Conservation (phyloP, 2,113 vertebrate genomes). For the Rhinogobius similis region DNA sequence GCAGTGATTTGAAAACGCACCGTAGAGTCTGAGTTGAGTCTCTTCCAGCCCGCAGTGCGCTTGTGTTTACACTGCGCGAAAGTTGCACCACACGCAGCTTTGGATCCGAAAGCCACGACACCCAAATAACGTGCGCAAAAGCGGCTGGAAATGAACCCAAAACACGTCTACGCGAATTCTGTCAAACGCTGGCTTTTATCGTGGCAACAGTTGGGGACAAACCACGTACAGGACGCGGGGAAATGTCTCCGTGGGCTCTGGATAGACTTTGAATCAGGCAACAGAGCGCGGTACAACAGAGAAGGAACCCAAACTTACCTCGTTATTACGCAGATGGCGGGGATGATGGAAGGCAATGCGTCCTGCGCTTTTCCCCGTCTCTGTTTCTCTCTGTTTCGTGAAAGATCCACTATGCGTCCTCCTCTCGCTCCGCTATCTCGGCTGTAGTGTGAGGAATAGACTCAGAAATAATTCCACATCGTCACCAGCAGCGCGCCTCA, state of each 20-base stretch:
- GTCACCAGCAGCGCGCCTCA: conserved; percentile 30
- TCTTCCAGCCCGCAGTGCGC: conserved; percentile 74
- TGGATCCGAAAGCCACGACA: conserved; percentile 6
- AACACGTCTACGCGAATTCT: no score
- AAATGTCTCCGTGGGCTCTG: conserved; percentile 11
- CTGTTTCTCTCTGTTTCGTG: conserved; percentile 38
- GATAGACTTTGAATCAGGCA: conserved; percentile 32
- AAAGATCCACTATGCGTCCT: conserved; percentile 45
- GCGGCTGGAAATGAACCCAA: neutral
- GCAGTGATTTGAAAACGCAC: conserved; percentile 13
- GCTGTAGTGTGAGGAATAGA: conserved; percentile 40
- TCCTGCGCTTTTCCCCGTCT: conserved; percentile 43
- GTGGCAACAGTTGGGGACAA: conserved; percentile 76
- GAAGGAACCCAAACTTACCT: conserved; percentile 63
- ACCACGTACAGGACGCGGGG: conserved; percentile 25
- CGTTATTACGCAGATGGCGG: conserved; percentile 25
- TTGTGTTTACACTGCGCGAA: conserved; percentile 65
- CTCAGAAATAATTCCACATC: conserved; percentile 71
- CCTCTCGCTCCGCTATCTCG: conserved; percentile 48
- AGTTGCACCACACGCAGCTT: conserved; percentile 58
- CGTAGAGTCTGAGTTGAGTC: conserved; percentile 41
- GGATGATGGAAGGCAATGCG: conserved; percentile 36
- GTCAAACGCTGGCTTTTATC: conserved; percentile 10
- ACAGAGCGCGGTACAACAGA: conserved; percentile 4
- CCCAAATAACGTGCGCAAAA: neutral